phyloP scores from a whole-genome alignment of 2,797 vertebrate genomes.

The Artibeus jamaicensis region DNA sequence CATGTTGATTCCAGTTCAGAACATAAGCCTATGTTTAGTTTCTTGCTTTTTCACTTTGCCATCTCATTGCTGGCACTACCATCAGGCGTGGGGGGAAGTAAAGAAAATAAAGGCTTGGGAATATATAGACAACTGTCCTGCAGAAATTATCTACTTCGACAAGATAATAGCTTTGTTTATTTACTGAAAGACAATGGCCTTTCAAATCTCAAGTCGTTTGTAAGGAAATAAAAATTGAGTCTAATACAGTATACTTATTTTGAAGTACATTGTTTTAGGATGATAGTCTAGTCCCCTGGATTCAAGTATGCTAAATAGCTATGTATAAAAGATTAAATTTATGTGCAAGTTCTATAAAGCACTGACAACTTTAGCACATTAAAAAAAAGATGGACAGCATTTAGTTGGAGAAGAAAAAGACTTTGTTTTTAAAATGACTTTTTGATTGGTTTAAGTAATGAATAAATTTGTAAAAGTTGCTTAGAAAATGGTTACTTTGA shows the following conservation, averaged over 20 bases:
- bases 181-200: conserved; percentile 32
- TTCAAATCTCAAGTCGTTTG: conserved; percentile 47
- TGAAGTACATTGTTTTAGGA: conserved; percentile 59
- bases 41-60: conserved; percentile 45
- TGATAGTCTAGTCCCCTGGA: conserved; percentile 26
- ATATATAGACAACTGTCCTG: conserved; percentile 47
- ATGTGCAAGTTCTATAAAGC: conserved; percentile 32
- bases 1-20: neutral
- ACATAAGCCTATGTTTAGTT: conserved; percentile 2
- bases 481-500: neutral
- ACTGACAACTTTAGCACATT: conserved; percentile 31
- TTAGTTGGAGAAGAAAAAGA: conserved; percentile 1
- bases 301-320: conserved; percentile 55
- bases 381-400: conserved; percentile 5
- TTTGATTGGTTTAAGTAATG: neutral
- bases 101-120: neutral
- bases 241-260: conserved; percentile 55
- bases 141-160: conserved; percentile 38
- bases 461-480: conserved; percentile 12
- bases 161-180: conserved; percentile 25
- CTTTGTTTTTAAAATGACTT: conserved; percentile 19
- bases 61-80: neutral
- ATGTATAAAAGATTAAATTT: conserved; percentile 45
- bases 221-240: conserved; percentile 16
- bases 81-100: neutral